These are phyloP conservation scores for Urophycis tenuis DNA, from an alignment of 2,797 vertebrate species.

Conservation along the genomic window DNA sequence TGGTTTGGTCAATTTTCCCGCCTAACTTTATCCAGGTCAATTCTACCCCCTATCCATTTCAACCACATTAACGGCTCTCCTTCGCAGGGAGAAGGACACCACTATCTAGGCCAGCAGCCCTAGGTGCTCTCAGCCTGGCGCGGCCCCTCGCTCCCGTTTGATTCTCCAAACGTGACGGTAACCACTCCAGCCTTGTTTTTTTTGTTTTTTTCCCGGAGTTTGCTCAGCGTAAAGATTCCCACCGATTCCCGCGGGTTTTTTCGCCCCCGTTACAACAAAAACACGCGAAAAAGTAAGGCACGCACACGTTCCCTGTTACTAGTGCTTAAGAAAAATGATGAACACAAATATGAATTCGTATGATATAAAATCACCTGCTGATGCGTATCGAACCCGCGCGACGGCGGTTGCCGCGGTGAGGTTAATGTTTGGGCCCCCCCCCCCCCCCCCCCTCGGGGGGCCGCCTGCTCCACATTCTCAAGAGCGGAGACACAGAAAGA, in stretches of 20 bases:
- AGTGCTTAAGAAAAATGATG: not conserved
- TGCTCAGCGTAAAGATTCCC: not conserved
- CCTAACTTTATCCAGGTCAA: constrained; percentile 35
- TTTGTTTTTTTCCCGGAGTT: too few relatives aligned
- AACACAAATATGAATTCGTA: not conserved
- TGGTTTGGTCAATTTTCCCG: constrained; percentile 14
- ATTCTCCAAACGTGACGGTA: not conserved
- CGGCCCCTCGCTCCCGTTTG: not conserved
- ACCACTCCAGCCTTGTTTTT: not conserved
- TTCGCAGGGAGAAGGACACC: constrained; percentile 17
- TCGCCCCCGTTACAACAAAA: not conserved
- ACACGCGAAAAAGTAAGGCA: not conserved
- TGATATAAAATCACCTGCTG: not conserved
- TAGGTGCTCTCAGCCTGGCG: not conserved
- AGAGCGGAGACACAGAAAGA: constrained; percentile 22
- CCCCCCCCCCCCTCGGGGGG: constrained; percentile 25
- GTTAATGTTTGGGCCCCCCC: constrained; percentile 24
- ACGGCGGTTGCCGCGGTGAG: not conserved
- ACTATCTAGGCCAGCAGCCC: constrained; percentile 19
- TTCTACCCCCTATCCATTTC: constrained; percentile 17
- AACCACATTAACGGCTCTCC: constrained; percentile 11
- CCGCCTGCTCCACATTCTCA: constrained; percentile 45
- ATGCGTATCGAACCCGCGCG: not conserved
- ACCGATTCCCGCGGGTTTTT: not conserved
- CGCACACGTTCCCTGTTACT: not conserved